phyloP scores from a whole-genome alignment of 2,888 invertebrate species.

The Tachina grossa region DNA sequence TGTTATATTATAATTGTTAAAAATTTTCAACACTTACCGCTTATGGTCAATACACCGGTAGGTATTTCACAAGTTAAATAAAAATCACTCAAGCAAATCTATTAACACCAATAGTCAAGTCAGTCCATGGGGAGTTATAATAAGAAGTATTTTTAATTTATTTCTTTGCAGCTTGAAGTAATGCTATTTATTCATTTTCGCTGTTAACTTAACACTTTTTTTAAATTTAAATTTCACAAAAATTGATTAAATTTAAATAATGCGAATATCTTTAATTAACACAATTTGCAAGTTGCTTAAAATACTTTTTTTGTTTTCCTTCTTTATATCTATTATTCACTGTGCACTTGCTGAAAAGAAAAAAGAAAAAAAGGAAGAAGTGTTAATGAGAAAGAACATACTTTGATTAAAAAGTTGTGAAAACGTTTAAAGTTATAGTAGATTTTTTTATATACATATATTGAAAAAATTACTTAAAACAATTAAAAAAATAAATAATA shows the following conservation, averaged over 20 bases:
- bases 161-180: slow-evolving; percentile 6
- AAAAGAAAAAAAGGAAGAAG: background rate
- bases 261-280: slow-evolving; percentile 56
- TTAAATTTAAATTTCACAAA: slow-evolving; percentile 25
- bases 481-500: too few species aligned
- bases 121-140: background rate
- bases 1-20: background rate
- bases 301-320: slow-evolving; percentile 6
- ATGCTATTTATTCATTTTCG: background rate
- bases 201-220: slow-evolving; percentile 51
- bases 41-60: background rate
- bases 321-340: background rate
- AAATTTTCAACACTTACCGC: slow-evolving; percentile 39
- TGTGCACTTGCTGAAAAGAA: slow-evolving; percentile 26
- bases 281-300: slow-evolving; percentile 47
- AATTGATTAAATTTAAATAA: slow-evolving; percentile 47
- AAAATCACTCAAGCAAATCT: slow-evolving; percentile 46
- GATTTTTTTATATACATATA: too few species aligned
- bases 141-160: slow-evolving; percentile 13
- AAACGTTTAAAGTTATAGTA: too few species aligned
- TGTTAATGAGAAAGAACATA: too few species aligned
- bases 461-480: too few species aligned
- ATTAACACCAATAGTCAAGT: background rate
- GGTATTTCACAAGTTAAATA: slow-evolving; percentile 2
- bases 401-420: too few species aligned